A percentile compares a stretch with the other conserved stretches of the same genome.
Conservation (phyloP, 1,140 invertebrate species). For the Cyphomyrmex costatus region DNA sequence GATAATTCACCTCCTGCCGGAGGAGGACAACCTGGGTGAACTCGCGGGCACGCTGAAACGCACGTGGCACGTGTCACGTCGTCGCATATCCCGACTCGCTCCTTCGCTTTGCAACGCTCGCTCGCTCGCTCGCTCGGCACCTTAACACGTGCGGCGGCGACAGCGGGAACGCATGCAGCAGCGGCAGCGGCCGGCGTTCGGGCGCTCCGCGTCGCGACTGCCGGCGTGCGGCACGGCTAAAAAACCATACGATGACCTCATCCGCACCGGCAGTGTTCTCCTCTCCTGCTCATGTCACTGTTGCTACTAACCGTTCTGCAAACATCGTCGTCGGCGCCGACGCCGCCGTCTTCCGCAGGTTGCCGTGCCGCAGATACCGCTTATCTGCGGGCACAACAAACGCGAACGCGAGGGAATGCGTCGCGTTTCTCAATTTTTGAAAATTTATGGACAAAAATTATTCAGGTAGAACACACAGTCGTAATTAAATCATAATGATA, state of each 20-base stretch:
- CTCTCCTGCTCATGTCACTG: slow-evolving; percentile 76
- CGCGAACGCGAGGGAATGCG: neutral
- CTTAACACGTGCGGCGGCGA: slow-evolving; percentile 34
- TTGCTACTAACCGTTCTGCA: slow-evolving; percentile 82
- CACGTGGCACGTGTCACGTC: slow-evolving; percentile 75
- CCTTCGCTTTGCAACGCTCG: neutral
- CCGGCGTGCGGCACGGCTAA: slow-evolving; percentile 79
- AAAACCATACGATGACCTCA: slow-evolving; percentile 85
- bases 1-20: neutral
- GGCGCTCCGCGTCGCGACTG: slow-evolving; percentile 81
- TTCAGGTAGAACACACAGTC: too few relatives aligned
- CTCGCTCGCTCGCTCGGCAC: slow-evolving; percentile 37
- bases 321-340: slow-evolving; percentile 75
- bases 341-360: slow-evolving; percentile 58
- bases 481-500: too few relatives aligned
- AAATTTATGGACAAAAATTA: neutral
- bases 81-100: slow-evolving; percentile 64
- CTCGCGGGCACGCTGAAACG: slow-evolving; percentile 40
- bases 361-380: slow-evolving; percentile 41
- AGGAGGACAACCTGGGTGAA: slow-evolving; percentile 31
- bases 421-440: neutral
- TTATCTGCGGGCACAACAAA: slow-evolving; percentile 7
- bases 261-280: slow-evolving; percentile 80
- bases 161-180: slow-evolving; percentile 71
- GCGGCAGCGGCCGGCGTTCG: slow-evolving; percentile 77